A percentile compares a stretch with the other conserved stretches of the same genome.
Evolutionary conservation across 2,113 vertebrate species (phyloP).

Genomic region (Thermophis baileyi): DNA sequence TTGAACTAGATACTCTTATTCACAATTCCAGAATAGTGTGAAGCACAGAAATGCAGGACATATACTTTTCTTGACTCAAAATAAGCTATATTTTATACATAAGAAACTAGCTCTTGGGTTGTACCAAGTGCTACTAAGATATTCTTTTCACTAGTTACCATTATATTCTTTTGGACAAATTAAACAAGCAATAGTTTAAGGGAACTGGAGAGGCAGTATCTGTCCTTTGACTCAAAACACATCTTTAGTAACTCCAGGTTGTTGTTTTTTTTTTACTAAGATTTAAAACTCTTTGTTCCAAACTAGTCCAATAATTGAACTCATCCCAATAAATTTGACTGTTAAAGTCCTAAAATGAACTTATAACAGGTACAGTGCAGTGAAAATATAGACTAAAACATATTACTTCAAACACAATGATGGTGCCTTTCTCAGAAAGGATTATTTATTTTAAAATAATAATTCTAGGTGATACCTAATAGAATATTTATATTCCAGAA

Average conservation of each 20-base stretch:
- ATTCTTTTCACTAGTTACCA: neutral
- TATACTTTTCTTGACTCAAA: neutral
- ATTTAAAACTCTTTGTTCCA: neutral
- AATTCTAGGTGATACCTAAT: neutral
- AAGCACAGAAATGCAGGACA: neutral
- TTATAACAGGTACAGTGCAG: neutral
- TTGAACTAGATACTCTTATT: neutral
- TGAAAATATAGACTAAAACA: neutral
- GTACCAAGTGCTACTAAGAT: neutral
- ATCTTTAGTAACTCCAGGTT: neutral
- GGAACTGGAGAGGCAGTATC: neutral
- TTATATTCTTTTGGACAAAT: neutral
- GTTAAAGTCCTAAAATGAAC: neutral
- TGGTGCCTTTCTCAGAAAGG: neutral
- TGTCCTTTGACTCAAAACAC: neutral
- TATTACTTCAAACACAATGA: neutral
- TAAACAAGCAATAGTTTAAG: neutral
- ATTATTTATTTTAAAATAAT: neutral
- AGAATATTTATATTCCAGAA: neutral
- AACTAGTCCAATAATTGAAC: neutral
- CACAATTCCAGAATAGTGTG: neutral
- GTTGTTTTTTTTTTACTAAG: neutral
- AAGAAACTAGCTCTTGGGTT: neutral
- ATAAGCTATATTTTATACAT: no score
- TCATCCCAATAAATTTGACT: neutral